Conservation (phyloP, 53 echinoderm and acorn worm genomes). For the Holothuria scabra region DNA sequence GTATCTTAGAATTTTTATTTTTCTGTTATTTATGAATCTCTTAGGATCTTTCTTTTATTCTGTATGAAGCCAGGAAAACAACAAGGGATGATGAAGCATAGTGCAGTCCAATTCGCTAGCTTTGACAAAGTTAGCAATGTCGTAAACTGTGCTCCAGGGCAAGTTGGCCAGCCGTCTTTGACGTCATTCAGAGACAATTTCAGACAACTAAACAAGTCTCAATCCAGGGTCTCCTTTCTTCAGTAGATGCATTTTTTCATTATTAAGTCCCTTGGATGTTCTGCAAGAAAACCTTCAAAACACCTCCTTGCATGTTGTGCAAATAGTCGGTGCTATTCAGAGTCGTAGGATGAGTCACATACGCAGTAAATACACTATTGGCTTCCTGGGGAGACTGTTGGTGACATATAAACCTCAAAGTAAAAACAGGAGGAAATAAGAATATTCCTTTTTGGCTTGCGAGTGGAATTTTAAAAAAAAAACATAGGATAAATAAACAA, state of each 20-base stretch:
- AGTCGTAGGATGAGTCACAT: too few species aligned
- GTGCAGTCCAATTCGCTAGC: constrained; percentile 9
- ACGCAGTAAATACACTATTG: too few species aligned
- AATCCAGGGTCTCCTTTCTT: constrained; percentile 6
- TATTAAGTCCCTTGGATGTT: constrained; percentile 21
- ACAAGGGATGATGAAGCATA: not conserved
- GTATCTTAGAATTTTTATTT: too few species aligned
- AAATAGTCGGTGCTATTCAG: not conserved
- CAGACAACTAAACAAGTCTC: too few species aligned
- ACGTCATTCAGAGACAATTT: constrained; percentile 23
- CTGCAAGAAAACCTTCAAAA: constrained; percentile 11
- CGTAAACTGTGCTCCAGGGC: constrained; percentile 29
- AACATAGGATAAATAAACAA: too few species aligned
- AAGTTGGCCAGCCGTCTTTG: constrained; percentile 6
- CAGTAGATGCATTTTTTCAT: constrained; percentile 16
- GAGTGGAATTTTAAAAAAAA: too few species aligned
- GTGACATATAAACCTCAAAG: too few species aligned
- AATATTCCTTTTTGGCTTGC: too few species aligned
- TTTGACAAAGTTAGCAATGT: constrained; percentile 19
- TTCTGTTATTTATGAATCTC: not conserved
- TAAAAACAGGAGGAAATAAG: too few species aligned
- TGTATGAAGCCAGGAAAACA: constrained; percentile 5
- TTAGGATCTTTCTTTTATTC: constrained; percentile 15
- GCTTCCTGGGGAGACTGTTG: too few species aligned
- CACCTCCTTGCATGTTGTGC: constrained; percentile 5